These are phyloP conservation scores for Melozone crissalis DNA, from an alignment of 2,113 vertebrate species.

Conservation along the genomic window DNA sequence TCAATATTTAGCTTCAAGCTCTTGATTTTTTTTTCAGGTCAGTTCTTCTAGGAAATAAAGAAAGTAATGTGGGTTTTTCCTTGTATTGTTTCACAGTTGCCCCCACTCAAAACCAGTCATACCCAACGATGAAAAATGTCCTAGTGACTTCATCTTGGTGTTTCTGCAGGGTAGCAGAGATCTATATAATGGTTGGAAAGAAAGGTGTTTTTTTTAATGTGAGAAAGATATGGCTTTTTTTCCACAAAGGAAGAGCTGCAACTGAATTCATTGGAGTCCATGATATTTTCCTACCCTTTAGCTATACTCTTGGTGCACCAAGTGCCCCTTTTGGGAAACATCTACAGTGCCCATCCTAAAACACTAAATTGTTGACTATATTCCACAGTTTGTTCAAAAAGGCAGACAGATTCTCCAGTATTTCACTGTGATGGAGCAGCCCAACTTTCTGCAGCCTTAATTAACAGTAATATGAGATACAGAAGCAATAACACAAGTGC, in stretches of 20 bases:
- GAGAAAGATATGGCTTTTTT: not conserved
- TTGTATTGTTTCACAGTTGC: not conserved
- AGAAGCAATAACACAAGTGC: not conserved
- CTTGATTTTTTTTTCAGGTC: not conserved
- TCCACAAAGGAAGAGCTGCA: not conserved
- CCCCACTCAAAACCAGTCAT: not conserved
- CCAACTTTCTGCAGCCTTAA: not conserved
- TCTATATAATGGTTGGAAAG: not conserved
- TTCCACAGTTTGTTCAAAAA: not conserved
- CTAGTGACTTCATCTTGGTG: not conserved
- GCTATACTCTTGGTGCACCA: not conserved
- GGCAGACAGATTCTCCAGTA: not conserved
- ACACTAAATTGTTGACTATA: not conserved
- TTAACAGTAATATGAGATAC: not conserved
- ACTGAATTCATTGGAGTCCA: not conserved
- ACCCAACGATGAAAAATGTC: not conserved
- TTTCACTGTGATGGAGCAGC: not conserved
- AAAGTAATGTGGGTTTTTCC: not conserved
- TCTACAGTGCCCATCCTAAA: not conserved
- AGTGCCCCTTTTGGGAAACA: not conserved
- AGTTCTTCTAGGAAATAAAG: not conserved
- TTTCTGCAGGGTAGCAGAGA: not conserved
- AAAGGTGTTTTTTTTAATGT: not conserved
- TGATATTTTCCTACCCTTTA: not conserved
- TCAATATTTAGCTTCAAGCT: not conserved